Base-by-base conservation (phyloP, 2,888 invertebrate species). In the Drosophila setosimentum region DNA sequence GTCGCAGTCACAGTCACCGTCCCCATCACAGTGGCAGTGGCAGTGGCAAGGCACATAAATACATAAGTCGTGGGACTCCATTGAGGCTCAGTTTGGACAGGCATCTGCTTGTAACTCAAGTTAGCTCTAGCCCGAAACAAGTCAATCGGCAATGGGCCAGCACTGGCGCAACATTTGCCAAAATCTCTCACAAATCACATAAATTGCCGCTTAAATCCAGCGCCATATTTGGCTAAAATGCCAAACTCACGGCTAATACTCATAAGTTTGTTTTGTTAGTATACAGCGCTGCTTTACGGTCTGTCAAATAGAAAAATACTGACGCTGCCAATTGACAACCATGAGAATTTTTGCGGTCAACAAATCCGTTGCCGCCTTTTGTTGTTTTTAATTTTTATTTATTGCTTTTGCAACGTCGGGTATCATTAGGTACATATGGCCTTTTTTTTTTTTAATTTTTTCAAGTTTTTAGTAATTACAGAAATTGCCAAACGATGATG, bases 161-260 rank as follows among this genome's bases (percentile, higher is more conserved):
- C 30, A 54, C 60, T 60, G 62, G 79, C 83, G 69, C 87, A 78
- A 58, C 78, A 89, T 87, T 85, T 87, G 88, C 88, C 90, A 84
- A 85, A 85, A 85, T 85, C 85, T 76, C 65, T 64, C 73, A 83
- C 87, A 88, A 88, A 88, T 86, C 89, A 87, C 90, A 89, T 89
- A 89, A 89, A 85, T 87, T 65, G 87, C 80, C 80, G 82, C 80
- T 77, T 75, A 80, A 84, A 84, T 83, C 76, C 81, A 66, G 50
- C 67, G 64, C 87, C 89, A 76, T 87, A 90, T 90, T 88, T 90
- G 87, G 87, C 76, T 67, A 86, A 90, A 87, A 87, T 90, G 87
- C 87, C 87, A 87, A 83, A 80, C 87, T 71, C 76, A 76, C 70
- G 80, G 85, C 85, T 85, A 89, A 85, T 89, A 87, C 85, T 82